Conservation (phyloP, 2,113 vertebrate species). For the Jacana jacana region DNA sequence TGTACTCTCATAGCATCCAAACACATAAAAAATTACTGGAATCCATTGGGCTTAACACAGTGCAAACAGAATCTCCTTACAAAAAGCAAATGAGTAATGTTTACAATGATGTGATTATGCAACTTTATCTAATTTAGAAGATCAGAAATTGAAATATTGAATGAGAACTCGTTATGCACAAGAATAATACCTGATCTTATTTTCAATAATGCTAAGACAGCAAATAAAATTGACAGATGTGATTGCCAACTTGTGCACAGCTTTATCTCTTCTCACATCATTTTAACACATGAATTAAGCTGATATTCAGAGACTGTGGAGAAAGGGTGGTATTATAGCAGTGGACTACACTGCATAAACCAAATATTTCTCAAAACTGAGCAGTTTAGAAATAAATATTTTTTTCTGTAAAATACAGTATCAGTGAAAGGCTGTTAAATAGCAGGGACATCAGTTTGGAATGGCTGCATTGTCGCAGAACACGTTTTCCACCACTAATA, state of each 20-base stretch:
- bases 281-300: not conserved
- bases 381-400: not conserved
- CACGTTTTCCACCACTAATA: not conserved
- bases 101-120: not conserved
- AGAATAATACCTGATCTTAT: not conserved
- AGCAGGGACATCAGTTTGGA: not conserved
- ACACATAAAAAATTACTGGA: not conserved
- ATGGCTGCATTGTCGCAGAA: not conserved
- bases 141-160: not conserved
- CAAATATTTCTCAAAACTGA: not conserved
- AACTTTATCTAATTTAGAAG: not conserved
- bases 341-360: not conserved
- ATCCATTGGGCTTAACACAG: not conserved
- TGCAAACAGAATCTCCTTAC: not conserved
- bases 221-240: not conserved
- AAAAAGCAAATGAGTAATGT: not conserved
- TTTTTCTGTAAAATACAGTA: not conserved
- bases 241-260: not conserved
- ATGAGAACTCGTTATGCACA: not conserved
- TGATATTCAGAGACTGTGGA: not conserved
- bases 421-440: not conserved
- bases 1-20: not conserved
- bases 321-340: not conserved
- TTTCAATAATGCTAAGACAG: not conserved
- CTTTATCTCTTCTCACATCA: not conserved